Percentiles rank a stretch among this genome's conserved stretches.
Conservation (phyloP, 1,140 invertebrate genomes). For the Achroia grisella region DNA sequence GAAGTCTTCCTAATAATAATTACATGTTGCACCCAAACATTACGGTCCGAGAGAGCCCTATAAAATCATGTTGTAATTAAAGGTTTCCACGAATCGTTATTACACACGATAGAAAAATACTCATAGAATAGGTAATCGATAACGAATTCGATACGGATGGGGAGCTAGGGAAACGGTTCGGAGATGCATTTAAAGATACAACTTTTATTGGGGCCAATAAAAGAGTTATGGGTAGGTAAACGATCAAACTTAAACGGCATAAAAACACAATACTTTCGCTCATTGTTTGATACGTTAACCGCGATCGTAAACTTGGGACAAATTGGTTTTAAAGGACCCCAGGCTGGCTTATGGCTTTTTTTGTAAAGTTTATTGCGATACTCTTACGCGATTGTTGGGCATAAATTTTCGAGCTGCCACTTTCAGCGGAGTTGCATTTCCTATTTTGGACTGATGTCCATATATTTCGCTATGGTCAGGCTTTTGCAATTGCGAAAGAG, state of each 20-base stretch:
- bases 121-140: no score
- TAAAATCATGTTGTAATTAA: constrained; percentile 14
- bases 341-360: constrained; percentile 28
- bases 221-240: constrained; percentile 42
- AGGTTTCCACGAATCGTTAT: constrained; percentile 1
- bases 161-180: constrained; percentile 1
- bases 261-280: constrained; percentile 47
- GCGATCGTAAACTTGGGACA: constrained; percentile 41
- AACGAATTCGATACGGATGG: constrained; percentile 11
- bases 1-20: constrained; percentile 12
- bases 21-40: constrained; percentile 9
- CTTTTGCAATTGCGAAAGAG: constrained; percentile 13
- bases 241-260: constrained; percentile 43
- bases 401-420: constrained; percentile 13
- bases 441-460: constrained; percentile 15
- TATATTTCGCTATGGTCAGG: constrained; percentile 6
- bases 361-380: constrained; percentile 23
- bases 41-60: constrained; percentile 3
- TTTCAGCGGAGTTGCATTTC: constrained; percentile 8
- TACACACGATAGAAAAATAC: no score
- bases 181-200: constrained; percentile 10
- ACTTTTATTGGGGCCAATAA: constrained; percentile 34
- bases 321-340: constrained; percentile 52
- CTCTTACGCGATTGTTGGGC: constrained; percentile 13
- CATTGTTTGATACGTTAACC: constrained; percentile 43